Evolutionary conservation across 2,113 vertebrate genomes (phyloP), one percentile per base, ranked within the genome.

Genomic region (Odocoileus hemionus): DNA sequence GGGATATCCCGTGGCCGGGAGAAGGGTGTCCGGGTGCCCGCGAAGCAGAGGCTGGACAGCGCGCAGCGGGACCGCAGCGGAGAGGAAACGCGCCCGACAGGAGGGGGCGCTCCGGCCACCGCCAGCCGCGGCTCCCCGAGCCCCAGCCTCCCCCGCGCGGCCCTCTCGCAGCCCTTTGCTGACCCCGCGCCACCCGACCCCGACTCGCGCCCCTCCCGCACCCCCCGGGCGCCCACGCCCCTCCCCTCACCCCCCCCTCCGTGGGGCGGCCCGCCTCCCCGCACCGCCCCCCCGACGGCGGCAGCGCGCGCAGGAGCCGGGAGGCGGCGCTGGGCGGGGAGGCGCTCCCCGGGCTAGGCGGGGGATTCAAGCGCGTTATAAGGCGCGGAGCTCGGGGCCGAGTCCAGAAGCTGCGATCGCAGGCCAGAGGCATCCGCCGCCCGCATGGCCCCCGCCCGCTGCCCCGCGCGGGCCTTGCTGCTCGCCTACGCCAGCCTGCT

Each of bases 361-460:
- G 95, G 94, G 95, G 97, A 96, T 96, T 97, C 95, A 16, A 98
- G 97, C 96, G 80, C 83, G 74, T 95, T 98, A 98, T 97, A 98
- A 97, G 89, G 96, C 97, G 80, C 90, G 11, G 61, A 76, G 8
- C 50, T 26, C 2, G n/a, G 26, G 39, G 4, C 28, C 58, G 47
- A 4, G 3, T 15, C n/a, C 45, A 55, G 82, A 15, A 43, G 83
- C 43, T 12, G 57, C 3, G n/a, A 30, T 8, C 19, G 5, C 23
- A 39, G 78, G 39, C n/a, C 23, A 2, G 36, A 33, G 26, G 7
- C 3, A 0, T 5, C 47, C 9, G 39, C 90, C 25, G 57, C 70
- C 96, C 6, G 2, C 74, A 98, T 97, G 98, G 96, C 97, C 90
- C 45, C 30, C 13, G 33, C 82, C n/a, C 45, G 89, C 95, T n/a